Base-by-base conservation (phyloP, 2,888 invertebrate species). In the Marronus borbonicus region DNA sequence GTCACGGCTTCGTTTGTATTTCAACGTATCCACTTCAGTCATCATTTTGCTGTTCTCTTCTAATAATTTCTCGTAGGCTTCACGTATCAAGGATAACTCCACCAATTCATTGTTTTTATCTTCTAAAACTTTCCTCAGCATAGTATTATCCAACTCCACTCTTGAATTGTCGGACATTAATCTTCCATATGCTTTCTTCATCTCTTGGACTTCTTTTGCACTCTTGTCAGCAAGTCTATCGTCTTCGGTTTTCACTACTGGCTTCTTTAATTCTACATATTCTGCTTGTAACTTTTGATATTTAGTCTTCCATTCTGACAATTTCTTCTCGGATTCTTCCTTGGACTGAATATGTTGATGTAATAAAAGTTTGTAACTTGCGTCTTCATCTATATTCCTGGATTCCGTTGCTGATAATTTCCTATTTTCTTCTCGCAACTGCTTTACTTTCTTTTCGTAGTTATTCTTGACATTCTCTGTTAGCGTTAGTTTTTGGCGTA, bases 21-120 rank as follows among this genome's bases (percentile, higher is more conserved):
- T 87, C n/a, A 88, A 68, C 3, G 88, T 87, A 79, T 88, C 88
- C 3, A 87, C 81, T 80, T 89, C 88, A 2, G 86, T 85, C 82
- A 84, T 84, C 12, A 87, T 79, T 77, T 86, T 86, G 76, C 84
- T 87, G 80, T 88, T 88, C 78, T 88, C 88, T 81, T 89, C 88
- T 20, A 88, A 81, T 17, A 89, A 79, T 79, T 86, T 87, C 76
- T 88, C 86, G 78, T 88, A 88, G 0, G 87, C 86, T 80, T 89
- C 88, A 81, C 87, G 87, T 31, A 88, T 83, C 12, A 84, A 79
- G 5, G 79, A 77, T 12, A 83, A 76, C 64, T 84, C 83, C 17
- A 77, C 76, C 12, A 86, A 72, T 79, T 87, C 84, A 1, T 76
- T 66, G 39, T 84, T 85, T 58, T 84, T 83, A 24, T 86, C 86